phyloP scores from a whole-genome alignment of 2,888 invertebrate species.

The Scaptomyza polygonia region DNA sequence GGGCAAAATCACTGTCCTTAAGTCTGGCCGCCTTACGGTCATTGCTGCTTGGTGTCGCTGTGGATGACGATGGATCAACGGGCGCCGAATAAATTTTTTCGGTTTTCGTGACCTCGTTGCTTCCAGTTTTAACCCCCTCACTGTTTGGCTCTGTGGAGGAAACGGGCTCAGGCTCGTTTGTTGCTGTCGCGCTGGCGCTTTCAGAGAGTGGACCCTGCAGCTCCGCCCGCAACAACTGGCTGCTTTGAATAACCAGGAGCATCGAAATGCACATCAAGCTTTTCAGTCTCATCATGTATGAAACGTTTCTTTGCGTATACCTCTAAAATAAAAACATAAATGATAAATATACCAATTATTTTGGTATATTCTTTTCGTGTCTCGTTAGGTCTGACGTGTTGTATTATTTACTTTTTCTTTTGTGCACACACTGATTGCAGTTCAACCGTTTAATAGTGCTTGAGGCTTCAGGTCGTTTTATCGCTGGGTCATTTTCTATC shows the following conservation, averaged over 20 bases:
- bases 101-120: constrained; percentile 46
- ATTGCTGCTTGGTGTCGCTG: constrained; percentile 48
- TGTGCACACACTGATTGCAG: constrained; percentile 51
- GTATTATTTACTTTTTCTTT: constrained; percentile 72
- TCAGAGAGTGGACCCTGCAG: constrained; percentile 70
- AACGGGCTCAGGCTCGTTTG: constrained; percentile 3
- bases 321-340: constrained; percentile 8
- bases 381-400: constrained; percentile 68
- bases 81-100: constrained; percentile 38
- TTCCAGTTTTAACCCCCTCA: constrained; percentile 25
- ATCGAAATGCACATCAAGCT: constrained; percentile 50
- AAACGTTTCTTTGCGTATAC: constrained; percentile 20
- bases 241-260: constrained; percentile 47
- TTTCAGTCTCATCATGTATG: constrained; percentile 56
- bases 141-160: constrained; percentile 15
- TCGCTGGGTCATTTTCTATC: constrained; percentile 52
- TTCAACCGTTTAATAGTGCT: constrained; percentile 37
- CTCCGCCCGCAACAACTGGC: constrained; percentile 58
- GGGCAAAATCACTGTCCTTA: constrained; percentile 57
- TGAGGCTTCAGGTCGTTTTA: constrained; percentile 23
- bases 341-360: constrained; percentile 35
- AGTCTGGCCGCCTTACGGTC: constrained; percentile 62
- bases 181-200: constrained; percentile 47
- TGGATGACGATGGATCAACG: constrained; percentile 22
- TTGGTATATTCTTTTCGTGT: constrained; percentile 33